Percentiles rank a stretch among this genome's conserved stretches.
Evolutionary conservation across 2,888 invertebrate species (phyloP).

Genomic region (Crocallis elinguaria): DNA sequence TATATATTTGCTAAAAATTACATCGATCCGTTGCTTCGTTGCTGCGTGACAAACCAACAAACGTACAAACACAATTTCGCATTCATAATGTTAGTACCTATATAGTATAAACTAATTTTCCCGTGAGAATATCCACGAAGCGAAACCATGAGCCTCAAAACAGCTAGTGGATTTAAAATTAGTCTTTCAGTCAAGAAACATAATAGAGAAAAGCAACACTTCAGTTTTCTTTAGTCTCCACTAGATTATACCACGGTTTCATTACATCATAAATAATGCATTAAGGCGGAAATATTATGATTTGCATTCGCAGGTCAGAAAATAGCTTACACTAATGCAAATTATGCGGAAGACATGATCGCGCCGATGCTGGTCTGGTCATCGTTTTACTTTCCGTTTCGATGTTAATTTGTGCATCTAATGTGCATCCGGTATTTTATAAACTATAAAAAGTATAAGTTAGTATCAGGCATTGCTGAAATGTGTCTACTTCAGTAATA

Average conservation of each 20-base stretch:
- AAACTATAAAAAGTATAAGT: neutral
- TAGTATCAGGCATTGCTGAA: no score
- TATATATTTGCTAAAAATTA: no score
- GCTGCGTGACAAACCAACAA: no score
- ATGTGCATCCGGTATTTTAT: constrained; percentile 4
- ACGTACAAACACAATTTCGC: no score
- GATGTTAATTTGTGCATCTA: constrained; percentile 24
- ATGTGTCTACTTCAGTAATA: no score
- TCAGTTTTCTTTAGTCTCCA: constrained; percentile 10
- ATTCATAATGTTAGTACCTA: no score
- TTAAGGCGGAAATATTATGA: constrained; percentile 57
- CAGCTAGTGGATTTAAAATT: no score
- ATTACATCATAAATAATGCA: constrained; percentile 51
- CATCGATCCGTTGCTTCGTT: no score
- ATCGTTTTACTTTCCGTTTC: constrained; percentile 47
- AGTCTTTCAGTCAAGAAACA: neutral
- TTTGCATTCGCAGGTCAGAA: constrained; percentile 59
- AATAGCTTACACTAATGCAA: constrained; percentile 50
- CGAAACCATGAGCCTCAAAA: no score
- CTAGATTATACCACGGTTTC: constrained; percentile 23
- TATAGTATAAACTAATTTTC: no score
- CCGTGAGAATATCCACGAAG: no score
- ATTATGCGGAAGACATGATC: constrained; percentile 54
- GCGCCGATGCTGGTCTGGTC: constrained; percentile 32
- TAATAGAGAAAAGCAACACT: neutral